Conservation (phyloP, 2,113 vertebrate genomes). For the Otolemur garnettii region DNA sequence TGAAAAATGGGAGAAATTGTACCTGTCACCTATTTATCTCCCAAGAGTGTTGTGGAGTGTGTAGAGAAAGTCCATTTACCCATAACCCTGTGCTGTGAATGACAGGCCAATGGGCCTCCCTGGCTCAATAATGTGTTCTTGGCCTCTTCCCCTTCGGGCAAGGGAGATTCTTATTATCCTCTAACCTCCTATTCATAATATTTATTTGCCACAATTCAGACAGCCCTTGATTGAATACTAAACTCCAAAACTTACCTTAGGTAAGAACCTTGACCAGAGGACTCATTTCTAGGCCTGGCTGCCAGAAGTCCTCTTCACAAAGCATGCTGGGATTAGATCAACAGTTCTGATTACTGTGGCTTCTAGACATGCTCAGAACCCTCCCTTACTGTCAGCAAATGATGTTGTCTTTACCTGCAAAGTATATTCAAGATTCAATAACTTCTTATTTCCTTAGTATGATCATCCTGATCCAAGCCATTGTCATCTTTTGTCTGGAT, state of each 20-base stretch:
- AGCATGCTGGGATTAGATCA: not conserved
- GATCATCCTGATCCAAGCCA: not conserved
- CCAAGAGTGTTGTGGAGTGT: not conserved
- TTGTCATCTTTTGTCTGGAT: not conserved
- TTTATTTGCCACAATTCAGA: slow-evolving; percentile 58
- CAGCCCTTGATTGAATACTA: slow-evolving; percentile 51
- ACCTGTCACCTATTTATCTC: slow-evolving; percentile 48
- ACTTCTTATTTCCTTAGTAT: not conserved
- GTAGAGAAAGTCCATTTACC: slow-evolving; percentile 44
- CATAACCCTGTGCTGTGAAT: slow-evolving; percentile 35
- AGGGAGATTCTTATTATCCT: slow-evolving; percentile 37
- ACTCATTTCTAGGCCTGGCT: slow-evolving; percentile 14
- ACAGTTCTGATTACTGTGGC: not conserved
- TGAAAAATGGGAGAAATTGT: slow-evolving; percentile 55
- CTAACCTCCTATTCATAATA: slow-evolving; percentile 40
- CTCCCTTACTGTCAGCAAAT: not conserved
- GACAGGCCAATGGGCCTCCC: slow-evolving; percentile 54
- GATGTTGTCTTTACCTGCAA: not conserved
- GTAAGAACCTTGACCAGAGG: slow-evolving; percentile 39
- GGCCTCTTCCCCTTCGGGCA: slow-evolving; percentile 52
- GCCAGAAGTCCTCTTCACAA: not conserved
- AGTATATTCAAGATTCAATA: not conserved
- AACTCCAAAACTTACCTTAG: slow-evolving; percentile 18
- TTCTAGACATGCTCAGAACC: not conserved
- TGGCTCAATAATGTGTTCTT: slow-evolving; percentile 53